phyloP scores from a whole-genome alignment of 2,888 invertebrate genomes.

The Epinotia ramella region DNA sequence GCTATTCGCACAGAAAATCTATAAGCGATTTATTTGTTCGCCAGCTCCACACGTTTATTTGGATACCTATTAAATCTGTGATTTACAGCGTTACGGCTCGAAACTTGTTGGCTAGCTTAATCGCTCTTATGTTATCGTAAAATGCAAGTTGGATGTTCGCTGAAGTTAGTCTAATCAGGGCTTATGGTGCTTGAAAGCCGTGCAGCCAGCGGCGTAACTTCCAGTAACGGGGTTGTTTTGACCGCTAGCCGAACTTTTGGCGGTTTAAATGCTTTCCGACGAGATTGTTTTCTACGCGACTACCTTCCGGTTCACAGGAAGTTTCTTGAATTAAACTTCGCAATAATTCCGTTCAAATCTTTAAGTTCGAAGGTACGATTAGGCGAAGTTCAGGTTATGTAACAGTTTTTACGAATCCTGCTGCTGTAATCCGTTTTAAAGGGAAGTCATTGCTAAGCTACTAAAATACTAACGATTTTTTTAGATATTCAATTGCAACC shows the following conservation, averaged over 20 bases:
- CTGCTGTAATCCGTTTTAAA: not conserved
- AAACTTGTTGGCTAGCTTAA: constrained; percentile 42
- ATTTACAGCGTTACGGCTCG: constrained; percentile 25
- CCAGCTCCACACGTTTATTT: constrained; percentile 1
- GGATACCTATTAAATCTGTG: constrained; percentile 21
- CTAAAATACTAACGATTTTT: not conserved
- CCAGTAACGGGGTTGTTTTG: constrained; percentile 35
- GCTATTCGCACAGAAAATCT: constrained; percentile 15
- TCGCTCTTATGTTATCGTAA: constrained; percentile 37
- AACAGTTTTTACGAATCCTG: too few species aligned
- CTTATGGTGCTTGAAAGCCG: constrained; percentile 35
- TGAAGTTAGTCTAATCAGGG: constrained; percentile 42
- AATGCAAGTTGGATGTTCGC: constrained; percentile 41
- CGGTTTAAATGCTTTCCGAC: constrained; percentile 21
- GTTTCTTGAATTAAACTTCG: constrained; percentile 2
- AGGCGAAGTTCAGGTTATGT: not conserved
- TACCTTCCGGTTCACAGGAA: constrained; percentile 15
- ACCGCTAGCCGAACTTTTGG: constrained; percentile 35
- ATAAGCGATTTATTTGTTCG: constrained; percentile 14
- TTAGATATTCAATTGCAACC: not conserved
- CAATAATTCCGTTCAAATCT: constrained; percentile 6
- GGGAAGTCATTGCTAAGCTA: not conserved
- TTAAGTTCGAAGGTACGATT: not conserved
- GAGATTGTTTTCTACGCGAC: constrained; percentile 34
- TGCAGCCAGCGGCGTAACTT: constrained; percentile 32